Evolutionary conservation across 2,888 invertebrate species (phyloP), one percentile per base, ranked within the genome.

Genomic region (Philereme transversata): DNA sequence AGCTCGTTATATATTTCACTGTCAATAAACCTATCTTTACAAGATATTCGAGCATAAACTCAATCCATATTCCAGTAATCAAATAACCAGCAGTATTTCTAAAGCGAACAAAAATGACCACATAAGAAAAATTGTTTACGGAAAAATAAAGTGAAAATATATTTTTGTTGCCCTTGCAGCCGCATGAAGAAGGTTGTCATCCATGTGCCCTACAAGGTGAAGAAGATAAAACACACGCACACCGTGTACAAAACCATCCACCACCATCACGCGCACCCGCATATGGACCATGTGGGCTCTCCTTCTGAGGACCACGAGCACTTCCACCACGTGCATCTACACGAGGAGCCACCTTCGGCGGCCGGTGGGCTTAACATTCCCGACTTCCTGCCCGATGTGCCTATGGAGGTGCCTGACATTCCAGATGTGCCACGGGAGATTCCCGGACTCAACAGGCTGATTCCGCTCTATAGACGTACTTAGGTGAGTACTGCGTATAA

Each of bases 161-260:
- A 22, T 22, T 2, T 22, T 22, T 22, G 1, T 22, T 22, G 22
- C 22, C 22, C 3, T 22, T 22, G 4, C 92, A 93, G 83, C 68
- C 94, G 94, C 52, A 92, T 92, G 60, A 95, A 95, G 71, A 94
- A 94, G 73, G 95, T 96, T 5, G 93, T 94, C 5, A 95, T 95
- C 65, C 95, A 95, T 75, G 94, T 96, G 11, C 96, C 95, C 0
- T 94, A 94, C 75, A 93, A 94, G 70, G 93, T 95, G 65, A 95
- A 95, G 84, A 94, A 94, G 71, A 92, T 95, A 65, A 95, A 95
- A 71, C 95, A 96, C 77, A 95, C 95, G 0, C 95, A 95, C 78
- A 95, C 95, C 0, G 92, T 96, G n/a, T 95, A 94, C 85, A 95
- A 95, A 79, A 94, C 95, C 0, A 88, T 95, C 44, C 94, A 95